Evolutionary conservation across 2,888 invertebrate species (phyloP), one percentile per base, ranked within the genome.

Genomic region (Drosophila acutilabella): DNA sequence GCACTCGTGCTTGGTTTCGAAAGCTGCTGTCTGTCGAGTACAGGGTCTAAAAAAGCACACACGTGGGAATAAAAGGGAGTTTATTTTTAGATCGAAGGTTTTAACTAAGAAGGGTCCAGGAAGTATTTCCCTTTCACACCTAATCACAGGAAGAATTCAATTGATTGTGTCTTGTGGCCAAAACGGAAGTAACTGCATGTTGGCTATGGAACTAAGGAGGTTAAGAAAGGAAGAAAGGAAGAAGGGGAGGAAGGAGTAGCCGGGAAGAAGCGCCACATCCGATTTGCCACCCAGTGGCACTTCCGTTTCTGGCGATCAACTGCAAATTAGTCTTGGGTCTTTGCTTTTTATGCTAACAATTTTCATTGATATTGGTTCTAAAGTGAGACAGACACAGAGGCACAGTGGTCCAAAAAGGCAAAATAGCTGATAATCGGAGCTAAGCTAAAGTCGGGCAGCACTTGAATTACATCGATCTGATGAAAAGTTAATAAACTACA

Each of bases 281-380:
- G 75, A 70, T 48, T 42, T 42, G 57, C 20, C 61, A 59, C 61
- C 56, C 45, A 58, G 40, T 41, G 42, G 26, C 33, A 57, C 88
- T 81, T 83, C 83, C 88, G 85, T 74, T 80, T 81, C 26, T 30
- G 33, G 14, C 33, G 11, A 54, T 18, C 54, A 54, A 52, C 77
- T 40, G 66, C 81, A 80, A 67, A 78, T 74, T 78, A 64, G 41
- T 52, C 48, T 56, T 38, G 52, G 45, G 57, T 48, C 30, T 8
- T 30, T 30, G 8, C 30, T 2, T 30, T 30, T 30, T 47, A 67
- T 54, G 80, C 48, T 40, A 45, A 76, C 80, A 67, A 76, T 78
- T 58, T 74, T 36, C 69, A 74, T 58, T 41, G 52, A 47, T 64
- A 64, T 54, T 48, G 45, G 33, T 74, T 68, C 61, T 51, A 41